phyloP scores from a whole-genome alignment of 2,113 vertebrate species.

The Fregetta grallaria region DNA sequence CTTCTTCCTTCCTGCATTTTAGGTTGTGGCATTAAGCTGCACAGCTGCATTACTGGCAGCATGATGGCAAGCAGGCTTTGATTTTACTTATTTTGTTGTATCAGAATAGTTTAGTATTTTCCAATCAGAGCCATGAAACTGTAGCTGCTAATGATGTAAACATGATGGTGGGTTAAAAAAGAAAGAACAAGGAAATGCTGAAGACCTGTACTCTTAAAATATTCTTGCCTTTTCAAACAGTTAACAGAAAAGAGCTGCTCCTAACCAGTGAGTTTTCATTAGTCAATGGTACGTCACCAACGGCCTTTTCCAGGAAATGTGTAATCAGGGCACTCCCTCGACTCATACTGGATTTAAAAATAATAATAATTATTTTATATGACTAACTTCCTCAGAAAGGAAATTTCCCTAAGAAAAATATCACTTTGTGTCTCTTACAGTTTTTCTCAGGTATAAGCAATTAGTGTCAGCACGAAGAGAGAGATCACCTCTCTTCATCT shows the following conservation, averaged over 20 bases:
- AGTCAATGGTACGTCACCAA: conserved; percentile 51
- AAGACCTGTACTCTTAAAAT: not conserved
- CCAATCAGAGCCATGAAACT: not conserved
- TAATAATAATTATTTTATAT: conserved; percentile 30
- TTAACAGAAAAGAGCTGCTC: not conserved
- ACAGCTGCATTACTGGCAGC: not conserved
- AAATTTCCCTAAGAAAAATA: conserved; percentile 62
- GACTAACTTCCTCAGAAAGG: conserved; percentile 69
- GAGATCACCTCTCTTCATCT: not conserved
- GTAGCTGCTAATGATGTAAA: not conserved
- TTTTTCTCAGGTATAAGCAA: not conserved
- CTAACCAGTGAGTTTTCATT: not conserved
- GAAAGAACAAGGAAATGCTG: not conserved
- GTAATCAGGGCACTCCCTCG: conserved; percentile 67
- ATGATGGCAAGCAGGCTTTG: not conserved
- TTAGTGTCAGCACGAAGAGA: not conserved
- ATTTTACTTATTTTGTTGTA: not conserved
- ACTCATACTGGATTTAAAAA: conserved; percentile 55
- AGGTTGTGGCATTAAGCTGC: not conserved
- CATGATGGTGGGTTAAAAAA: not conserved
- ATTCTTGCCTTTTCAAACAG: not conserved
- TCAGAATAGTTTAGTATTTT: not conserved
- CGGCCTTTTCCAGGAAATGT: conserved; percentile 64
- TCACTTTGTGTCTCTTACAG: not conserved
- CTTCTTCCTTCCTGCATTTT: not conserved